Conservation (phyloP, 53 echinoderm and acorn worm genomes). For the Crossaster papposus region DNA sequence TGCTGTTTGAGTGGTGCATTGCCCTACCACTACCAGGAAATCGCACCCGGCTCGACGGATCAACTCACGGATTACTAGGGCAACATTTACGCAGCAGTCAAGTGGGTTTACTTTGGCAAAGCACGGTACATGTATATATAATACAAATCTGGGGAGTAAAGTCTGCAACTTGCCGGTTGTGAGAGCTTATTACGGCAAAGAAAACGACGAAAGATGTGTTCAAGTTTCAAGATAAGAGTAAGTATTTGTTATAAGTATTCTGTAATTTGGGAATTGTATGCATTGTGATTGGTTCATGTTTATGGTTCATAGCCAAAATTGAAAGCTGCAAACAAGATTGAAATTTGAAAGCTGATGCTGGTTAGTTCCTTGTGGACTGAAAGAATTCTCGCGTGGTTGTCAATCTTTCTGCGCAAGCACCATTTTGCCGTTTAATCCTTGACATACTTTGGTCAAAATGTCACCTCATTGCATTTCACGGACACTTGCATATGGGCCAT, state of each 20-base stretch:
- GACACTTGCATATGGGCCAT: neutral
- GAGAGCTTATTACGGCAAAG: neutral
- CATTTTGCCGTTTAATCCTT: neutral
- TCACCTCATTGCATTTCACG: neutral
- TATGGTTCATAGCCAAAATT: neutral
- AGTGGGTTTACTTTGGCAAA: neutral
- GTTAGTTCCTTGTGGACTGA: neutral
- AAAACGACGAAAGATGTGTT: neutral
- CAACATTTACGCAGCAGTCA: conserved; percentile 6
- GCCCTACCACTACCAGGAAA: neutral
- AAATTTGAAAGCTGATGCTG: neutral
- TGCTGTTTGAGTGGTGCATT: neutral
- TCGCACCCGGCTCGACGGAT: neutral
- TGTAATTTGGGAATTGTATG: neutral
- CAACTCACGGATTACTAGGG: neutral
- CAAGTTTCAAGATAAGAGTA: neutral
- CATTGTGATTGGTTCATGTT: neutral
- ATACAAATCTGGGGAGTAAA: no score
- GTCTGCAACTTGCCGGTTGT: neutral
- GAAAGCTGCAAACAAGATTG: neutral
- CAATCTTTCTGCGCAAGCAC: neutral
- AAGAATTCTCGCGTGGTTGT: neutral
- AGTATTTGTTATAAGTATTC: neutral
- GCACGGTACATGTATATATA: neutral
- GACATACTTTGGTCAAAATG: neutral